Evolutionary conservation across 2,888 invertebrate genomes (phyloP), one percentile per base, ranked within the genome.

Genomic region (Hyles lineata): DNA sequence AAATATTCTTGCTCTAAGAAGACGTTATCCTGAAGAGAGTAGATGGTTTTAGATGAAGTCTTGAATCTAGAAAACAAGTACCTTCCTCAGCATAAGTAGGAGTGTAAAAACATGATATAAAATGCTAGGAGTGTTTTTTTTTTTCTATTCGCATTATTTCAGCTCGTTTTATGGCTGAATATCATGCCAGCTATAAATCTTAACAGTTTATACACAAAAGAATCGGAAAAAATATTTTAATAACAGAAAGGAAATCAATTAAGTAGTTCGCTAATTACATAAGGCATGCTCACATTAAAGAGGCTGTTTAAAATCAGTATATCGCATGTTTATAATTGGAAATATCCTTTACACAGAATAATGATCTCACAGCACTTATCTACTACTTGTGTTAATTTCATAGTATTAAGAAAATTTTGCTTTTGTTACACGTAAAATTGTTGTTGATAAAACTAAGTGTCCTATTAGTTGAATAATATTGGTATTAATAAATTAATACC

Each of bases 1-100:
- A 89, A 95, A 8, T 97, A 77, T 97, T 96, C 86, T 93, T 95
- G 77, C 92, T 97, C 0, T 96, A 96, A 85, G 97, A 95, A 43
- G 97, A 97, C 83, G 97, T 97, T 79, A 97, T 97, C 75, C 87
- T 97, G 72, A 97, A 97, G 90, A 95, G 97, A 75, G 95, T 96
- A 63, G 97, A 97, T 75, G 97, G 97, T 4, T 97, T 97, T 89
- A 95, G 95, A 79, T 94, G 97, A 71, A 95, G 93, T 78, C 90
- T 97, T 71, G 96, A 97, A 84, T 96, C 96, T 0, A 96, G 97
- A 80, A 92, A 92, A 8, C 74, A 76, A 61, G 69, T 73, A 5
- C 77, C 77, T 11, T 79, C 79, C 11, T 70, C 71, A 15, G 3
- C 43, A n/a, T 1, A 55, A 55, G n/a, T 55, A 55, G 6, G 6